Base-by-base conservation (phyloP, 2,797 vertebrate species). In the Squalus acanthias region DNA sequence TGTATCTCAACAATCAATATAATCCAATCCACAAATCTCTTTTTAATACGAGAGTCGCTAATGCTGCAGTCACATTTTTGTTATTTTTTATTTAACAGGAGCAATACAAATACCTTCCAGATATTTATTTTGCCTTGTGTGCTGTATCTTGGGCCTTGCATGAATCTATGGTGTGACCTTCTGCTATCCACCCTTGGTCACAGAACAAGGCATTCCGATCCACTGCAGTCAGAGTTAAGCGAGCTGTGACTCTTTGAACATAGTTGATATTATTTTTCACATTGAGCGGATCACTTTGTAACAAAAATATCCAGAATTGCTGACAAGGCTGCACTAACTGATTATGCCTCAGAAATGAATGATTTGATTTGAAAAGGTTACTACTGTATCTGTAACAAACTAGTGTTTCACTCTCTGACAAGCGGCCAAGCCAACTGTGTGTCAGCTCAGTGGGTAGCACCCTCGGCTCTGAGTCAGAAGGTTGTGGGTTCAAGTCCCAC, bases 211-310 rank as follows among this genome's bases (percentile, higher is more conserved):
- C 91, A 93, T 93, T 93, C 91, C n/a, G 65, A 67, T 93, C n/a
- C 91, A n/a, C 91, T 93, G 91, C 17, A 39, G 63, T 93, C 63
- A 93, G 63, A 93, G 60, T 67, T 93, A 93, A 93, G 33, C 39
- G 91, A 7, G 15, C 63, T 93, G 33, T 24, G 33, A 93, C 33
- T 67, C 63, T 67, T 46, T 67, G 17, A 93, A 93, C 33, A 39
- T 93, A 67, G n/a, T 93, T 93, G 63, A 67, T 67, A 92, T 91
- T 91, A 63, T 93, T 93, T 93, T 67, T 67, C 91, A 93, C 91
- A 67, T 67, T 67, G 91, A 67, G 7, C 33, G 33, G 63, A 67
- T n/a, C 29, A 65, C 63, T 39, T 8, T 67, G 91, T 39, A 67
- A 39, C 60, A 67, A 93, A 93, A 93, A 24, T 39, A n/a, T 67